A percentile compares a stretch with the other conserved stretches of the same genome.
phyloP scores from a whole-genome alignment of 2,888 invertebrate genomes.

The Luperina nickerlii region DNA sequence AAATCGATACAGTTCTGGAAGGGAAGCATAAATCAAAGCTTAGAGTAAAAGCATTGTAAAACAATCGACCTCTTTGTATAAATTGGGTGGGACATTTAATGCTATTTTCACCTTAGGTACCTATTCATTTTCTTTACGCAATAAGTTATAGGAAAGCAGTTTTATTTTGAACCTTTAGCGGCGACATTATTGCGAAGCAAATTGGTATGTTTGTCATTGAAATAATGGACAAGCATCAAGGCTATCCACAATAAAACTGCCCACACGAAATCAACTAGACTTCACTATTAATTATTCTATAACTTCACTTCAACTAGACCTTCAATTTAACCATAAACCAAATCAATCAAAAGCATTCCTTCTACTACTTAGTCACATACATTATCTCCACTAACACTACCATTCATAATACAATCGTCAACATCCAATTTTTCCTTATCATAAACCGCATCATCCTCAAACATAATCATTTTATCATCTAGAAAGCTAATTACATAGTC shows the following conservation, averaged over 20 bases:
- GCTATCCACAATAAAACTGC: constrained; percentile 5
- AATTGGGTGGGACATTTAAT: constrained; percentile 23
- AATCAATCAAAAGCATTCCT: background rate
- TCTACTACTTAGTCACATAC: background rate
- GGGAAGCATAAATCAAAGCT: constrained; percentile 43
- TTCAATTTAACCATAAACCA: constrained; percentile 6
- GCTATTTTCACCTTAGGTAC: background rate
- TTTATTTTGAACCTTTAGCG: background rate
- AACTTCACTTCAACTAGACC: background rate
- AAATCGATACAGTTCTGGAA: constrained; percentile 52
- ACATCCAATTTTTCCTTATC: constrained; percentile 16
- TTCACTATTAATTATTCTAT: too few relatives aligned
- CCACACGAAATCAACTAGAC: background rate
- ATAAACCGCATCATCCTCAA: constrained; percentile 22
- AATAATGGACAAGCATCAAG: background rate
- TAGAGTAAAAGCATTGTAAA: constrained; percentile 54
- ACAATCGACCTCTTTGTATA: constrained; percentile 51
- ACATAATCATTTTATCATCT: constrained; percentile 38
- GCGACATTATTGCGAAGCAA: background rate
- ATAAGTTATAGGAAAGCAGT: background rate
- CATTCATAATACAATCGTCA: background rate
- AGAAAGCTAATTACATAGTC: constrained; percentile 62
- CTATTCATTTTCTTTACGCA: background rate
- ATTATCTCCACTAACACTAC: background rate
- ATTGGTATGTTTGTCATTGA: background rate